A percentile compares a stretch with the other conserved stretches of the same genome.
Evolutionary conservation across 2,113 vertebrate species (phyloP).

Genomic region (Ameiurus melas): DNA sequence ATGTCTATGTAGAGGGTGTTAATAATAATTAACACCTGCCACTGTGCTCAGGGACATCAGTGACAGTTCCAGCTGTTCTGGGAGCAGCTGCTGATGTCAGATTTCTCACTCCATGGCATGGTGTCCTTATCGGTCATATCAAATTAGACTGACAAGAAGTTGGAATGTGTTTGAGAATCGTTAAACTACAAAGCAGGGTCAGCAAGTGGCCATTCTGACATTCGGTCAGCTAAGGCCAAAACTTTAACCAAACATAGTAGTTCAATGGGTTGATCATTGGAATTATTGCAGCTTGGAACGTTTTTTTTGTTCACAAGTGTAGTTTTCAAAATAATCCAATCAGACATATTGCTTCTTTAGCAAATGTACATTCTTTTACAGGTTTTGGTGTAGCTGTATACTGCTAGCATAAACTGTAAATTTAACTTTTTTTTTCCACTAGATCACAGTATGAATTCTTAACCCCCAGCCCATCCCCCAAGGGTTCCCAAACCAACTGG

Average conservation of each 20-base stretch:
- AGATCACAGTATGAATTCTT: neutral
- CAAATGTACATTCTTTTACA: neutral
- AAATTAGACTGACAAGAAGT: slow-evolving; percentile 17
- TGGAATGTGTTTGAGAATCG: slow-evolving; percentile 53
- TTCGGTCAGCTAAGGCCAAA: slow-evolving; percentile 6
- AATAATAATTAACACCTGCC: slow-evolving; percentile 20
- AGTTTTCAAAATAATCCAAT: neutral
- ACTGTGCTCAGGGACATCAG: slow-evolving; percentile 21
- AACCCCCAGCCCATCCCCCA: slow-evolving; percentile 8
- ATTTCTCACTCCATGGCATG: slow-evolving; percentile 47
- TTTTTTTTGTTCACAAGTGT: neutral
- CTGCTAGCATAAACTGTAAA: neutral
- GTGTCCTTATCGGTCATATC: slow-evolving; percentile 57
- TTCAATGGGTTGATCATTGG: neutral
- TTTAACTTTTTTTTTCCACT: neutral
- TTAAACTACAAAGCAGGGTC: slow-evolving; percentile 39
- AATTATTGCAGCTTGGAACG: slow-evolving; percentile 6
- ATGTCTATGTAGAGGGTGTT: neutral
- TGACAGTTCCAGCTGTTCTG: slow-evolving; percentile 57
- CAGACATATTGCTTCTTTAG: neutral
- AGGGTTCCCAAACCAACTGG: slow-evolving; percentile 34
- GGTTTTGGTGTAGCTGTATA: neutral
- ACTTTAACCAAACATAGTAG: neutral
- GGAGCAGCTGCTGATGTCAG: slow-evolving; percentile 61
- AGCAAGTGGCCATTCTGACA: slow-evolving; percentile 8